Conservation (phyloP, 2,888 invertebrate species). For the Sisyra nigra region DNA sequence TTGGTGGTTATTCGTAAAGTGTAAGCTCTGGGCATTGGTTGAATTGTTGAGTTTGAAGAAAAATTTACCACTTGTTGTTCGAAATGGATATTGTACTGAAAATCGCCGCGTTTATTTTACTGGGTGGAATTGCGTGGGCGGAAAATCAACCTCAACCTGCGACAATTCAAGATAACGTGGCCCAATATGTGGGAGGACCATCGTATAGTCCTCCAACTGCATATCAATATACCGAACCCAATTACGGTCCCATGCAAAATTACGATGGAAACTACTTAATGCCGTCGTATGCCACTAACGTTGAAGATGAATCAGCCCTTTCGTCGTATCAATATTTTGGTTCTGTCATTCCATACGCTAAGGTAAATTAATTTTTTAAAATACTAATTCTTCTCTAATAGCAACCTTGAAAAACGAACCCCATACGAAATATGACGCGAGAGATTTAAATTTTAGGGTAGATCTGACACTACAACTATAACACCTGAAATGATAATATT, state of each 20-base stretch:
- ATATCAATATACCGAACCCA: conserved; percentile 7
- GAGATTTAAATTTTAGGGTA: conserved; percentile 2
- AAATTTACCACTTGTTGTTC: too few species aligned
- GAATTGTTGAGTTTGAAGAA: too few species aligned
- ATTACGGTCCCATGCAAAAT: conserved; percentile 4
- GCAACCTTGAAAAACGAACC: not conserved
- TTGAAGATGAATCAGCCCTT: not conserved
- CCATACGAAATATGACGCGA: not conserved
- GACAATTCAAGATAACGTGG: conserved; percentile 3
- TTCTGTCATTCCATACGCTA: conserved; percentile 2
- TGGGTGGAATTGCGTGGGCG: too few species aligned
- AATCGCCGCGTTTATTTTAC: too few species aligned
- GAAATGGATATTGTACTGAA: too few species aligned
- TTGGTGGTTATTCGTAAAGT: too few species aligned
- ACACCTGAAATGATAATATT: conserved; percentile 8
- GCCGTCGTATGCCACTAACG: not conserved
- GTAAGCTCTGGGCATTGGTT: too few species aligned
- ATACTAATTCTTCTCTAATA: not conserved
- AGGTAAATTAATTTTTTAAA: not conserved
- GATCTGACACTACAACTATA: not conserved
- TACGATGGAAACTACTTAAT: conserved; percentile 4
- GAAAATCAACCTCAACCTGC: too few species aligned
- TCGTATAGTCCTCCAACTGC: not conserved
- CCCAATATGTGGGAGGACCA: conserved; percentile 2
- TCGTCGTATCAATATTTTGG: conserved; percentile 2